Conservation (phyloP, 1,140 invertebrate species). For the Magallana gigas region DNA sequence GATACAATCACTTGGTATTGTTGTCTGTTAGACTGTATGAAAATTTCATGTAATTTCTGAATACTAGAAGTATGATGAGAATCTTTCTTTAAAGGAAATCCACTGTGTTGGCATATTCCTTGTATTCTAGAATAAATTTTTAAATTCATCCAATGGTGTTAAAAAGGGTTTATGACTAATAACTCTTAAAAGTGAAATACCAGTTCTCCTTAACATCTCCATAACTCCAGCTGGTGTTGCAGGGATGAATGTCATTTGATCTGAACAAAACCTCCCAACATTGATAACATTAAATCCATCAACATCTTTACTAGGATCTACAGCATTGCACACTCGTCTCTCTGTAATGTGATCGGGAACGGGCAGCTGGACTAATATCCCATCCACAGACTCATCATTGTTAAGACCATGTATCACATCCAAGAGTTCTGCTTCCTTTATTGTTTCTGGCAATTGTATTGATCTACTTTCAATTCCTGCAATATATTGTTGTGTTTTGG, state of each 20-base stretch:
- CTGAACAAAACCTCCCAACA: constrained; percentile 84
- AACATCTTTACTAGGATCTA: constrained; percentile 91
- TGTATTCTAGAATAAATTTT: too few species aligned
- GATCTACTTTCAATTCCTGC: constrained; percentile 84
- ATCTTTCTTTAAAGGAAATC: too few species aligned
- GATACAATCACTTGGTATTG: too few species aligned
- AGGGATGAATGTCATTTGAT: constrained; percentile 89
- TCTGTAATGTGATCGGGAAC: constrained; percentile 85
- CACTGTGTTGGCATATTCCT: too few species aligned
- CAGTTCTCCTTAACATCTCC: constrained; percentile 85
- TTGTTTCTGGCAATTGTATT: constrained; percentile 81
- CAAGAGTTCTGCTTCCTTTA: constrained; percentile 85
- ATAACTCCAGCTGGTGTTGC: constrained; percentile 90
- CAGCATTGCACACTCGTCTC: constrained; percentile 88
- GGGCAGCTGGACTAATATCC: constrained; percentile 92
- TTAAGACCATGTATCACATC: constrained; percentile 85
- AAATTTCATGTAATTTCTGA: too few species aligned
- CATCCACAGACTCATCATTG: constrained; percentile 86
- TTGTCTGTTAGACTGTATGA: too few species aligned
- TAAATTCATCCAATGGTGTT: too few species aligned
- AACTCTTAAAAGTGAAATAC: constrained; percentile 62
- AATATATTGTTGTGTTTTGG: not conserved
- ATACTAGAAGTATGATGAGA: too few species aligned
- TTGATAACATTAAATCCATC: constrained; percentile 87
- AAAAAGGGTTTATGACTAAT: too few species aligned